Conservation (phyloP, 1,140 invertebrate genomes). For the Drosophila ananassae region DNA sequence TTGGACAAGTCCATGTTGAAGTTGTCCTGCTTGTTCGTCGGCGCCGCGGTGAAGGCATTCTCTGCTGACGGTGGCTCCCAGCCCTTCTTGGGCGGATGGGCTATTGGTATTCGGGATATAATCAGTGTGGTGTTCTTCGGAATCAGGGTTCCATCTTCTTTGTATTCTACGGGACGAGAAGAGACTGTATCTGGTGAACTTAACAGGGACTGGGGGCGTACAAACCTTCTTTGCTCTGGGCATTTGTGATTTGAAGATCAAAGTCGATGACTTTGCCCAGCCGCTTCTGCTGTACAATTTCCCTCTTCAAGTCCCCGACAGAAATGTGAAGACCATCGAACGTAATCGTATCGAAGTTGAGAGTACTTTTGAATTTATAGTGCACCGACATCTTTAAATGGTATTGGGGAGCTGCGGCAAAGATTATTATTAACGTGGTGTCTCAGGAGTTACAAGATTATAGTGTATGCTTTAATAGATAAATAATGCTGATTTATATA, state of each 20-base stretch:
- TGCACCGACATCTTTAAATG: slow-evolving; percentile 93
- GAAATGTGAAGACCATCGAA: slow-evolving; percentile 99
- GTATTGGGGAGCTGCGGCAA: slow-evolving; percentile 9
- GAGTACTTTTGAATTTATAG: slow-evolving; percentile 98
- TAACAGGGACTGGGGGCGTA: background rate
- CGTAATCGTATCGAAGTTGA: slow-evolving; percentile 97
- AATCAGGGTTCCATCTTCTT: slow-evolving; percentile 94
- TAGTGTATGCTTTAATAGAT: background rate
- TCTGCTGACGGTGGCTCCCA: slow-evolving; percentile 86
- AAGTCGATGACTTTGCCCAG: slow-evolving; percentile 96
- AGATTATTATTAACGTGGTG: slow-evolving; percentile 10
- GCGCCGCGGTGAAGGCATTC: slow-evolving; percentile 42
- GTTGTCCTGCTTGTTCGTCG: slow-evolving; percentile 47
- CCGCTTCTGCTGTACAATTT: slow-evolving; percentile 97
- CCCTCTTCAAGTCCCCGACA: slow-evolving; percentile 96
- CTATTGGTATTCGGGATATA: slow-evolving; percentile 94
- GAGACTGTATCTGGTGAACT: background rate
- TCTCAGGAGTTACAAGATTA: background rate
- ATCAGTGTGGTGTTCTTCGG: slow-evolving; percentile 99
- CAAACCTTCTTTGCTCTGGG: slow-evolving; percentile 97
- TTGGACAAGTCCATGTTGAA: slow-evolving; percentile 90
- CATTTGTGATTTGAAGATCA: slow-evolving; percentile 98
- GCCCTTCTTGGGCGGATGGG: slow-evolving; percentile 89
- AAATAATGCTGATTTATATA: background rate
- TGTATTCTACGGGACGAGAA: slow-evolving; percentile 89